Base-by-base conservation (phyloP, 2,888 invertebrate species). In the Pristionchus mayeri region DNA sequence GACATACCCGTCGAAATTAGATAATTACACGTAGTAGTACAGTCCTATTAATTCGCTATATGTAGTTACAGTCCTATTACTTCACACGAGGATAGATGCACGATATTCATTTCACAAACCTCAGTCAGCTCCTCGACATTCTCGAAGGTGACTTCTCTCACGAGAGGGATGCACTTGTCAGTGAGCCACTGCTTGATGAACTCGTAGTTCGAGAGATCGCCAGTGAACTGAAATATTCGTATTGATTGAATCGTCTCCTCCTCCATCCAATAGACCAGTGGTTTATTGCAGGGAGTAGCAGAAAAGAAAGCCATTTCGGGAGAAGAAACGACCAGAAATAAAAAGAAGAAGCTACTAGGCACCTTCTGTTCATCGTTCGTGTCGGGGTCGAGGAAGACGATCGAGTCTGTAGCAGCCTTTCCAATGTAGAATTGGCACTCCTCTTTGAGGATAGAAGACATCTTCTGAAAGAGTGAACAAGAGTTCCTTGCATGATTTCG, bases 81-180 rank as follows among this genome's bases (percentile, higher is more conserved):
- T 57, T 57, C 57, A 4, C 44, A 44, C 44, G 44, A 44, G 7
- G 44, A 44, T 44, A 6, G 21, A 4, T 57, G 11, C 9, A 57
- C 24, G 21, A 57, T 57, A 24, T 24, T 13, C 24, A 57, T 6
- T 24, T 11, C n/a, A 76, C 76, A 9, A 18, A 99, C 99, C 86
- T 92, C 92, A 3, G 92, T 92, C 40, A 92, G 85, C 78, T 92
- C 92, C 93, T 99, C 99, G 2, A 99, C 99, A 94, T 99, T 99
- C 94, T 98, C 98, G 94, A 99, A 99, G 0, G 98, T 99, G 85
- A 99, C 99, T 80, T 98, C 98, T 85, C 99, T 95, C 0, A 99
- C 98, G n/a, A 98, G 94, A 0, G 99, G 98, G 71, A 98, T 96
- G 93, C 99, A 99, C 93, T 97, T 97, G 89, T 97, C 96, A 86